These are phyloP conservation scores for Xyrauchen texanus DNA, from an alignment of 2,113 vertebrate species.

Conservation along the genomic window DNA sequence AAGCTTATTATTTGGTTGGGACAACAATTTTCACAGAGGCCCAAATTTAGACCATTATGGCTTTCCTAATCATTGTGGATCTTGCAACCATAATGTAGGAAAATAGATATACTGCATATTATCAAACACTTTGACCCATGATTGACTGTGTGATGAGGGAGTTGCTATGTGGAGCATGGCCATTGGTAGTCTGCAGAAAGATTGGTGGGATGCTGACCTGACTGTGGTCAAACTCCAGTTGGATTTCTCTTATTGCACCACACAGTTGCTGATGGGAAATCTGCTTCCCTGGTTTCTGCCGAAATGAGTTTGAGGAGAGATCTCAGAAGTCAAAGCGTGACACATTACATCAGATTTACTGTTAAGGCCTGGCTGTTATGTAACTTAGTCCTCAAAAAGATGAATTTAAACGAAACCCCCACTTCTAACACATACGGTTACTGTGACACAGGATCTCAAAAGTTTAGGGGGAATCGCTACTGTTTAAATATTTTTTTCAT, in stretches of 20 bases:
- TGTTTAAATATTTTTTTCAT: not conserved
- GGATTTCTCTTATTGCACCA: slow-evolving; percentile 58
- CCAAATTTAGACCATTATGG: slow-evolving; percentile 14
- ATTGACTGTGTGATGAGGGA: slow-evolving; percentile 57
- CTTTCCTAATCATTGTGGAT: slow-evolving; percentile 17
- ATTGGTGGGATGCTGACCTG: slow-evolving; percentile 64
- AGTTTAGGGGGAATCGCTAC: not conserved
- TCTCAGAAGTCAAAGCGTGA: slow-evolving; percentile 8
- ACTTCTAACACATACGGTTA: slow-evolving; percentile 8
- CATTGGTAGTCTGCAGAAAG: slow-evolving; percentile 64
- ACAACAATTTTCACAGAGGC: slow-evolving; percentile 16
- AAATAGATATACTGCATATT: slow-evolving; percentile 5
- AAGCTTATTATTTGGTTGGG: slow-evolving; percentile 7
- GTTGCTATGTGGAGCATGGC: slow-evolving; percentile 57
- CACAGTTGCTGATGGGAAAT: slow-evolving; percentile 38
- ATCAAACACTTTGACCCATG: not conserved
- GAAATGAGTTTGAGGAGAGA: slow-evolving; percentile 50
- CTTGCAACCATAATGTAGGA: not conserved
- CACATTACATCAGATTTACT: slow-evolving; percentile 15
- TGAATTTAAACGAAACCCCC: slow-evolving; percentile 18
- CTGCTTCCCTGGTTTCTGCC: slow-evolving; percentile 51
- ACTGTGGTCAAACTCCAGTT: slow-evolving; percentile 61
- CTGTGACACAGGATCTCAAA: slow-evolving; percentile 13
- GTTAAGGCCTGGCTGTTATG: slow-evolving; percentile 7
- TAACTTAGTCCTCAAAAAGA: slow-evolving; percentile 27